Evolutionary conservation across 2,797 vertebrate genomes (phyloP).

Genomic region (Danio tinwini): DNA sequence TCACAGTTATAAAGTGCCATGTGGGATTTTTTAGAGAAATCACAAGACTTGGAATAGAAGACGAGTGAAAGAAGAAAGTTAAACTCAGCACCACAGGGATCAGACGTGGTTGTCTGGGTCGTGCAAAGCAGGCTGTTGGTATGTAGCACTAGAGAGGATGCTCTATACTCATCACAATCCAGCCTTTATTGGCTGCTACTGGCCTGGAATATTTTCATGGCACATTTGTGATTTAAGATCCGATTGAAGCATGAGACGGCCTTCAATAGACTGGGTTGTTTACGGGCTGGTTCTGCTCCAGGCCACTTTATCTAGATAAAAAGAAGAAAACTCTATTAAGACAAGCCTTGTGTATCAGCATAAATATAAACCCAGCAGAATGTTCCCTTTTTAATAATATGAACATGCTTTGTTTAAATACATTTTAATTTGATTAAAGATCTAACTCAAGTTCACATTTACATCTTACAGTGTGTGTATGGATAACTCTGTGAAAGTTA

Average conservation of each 20-base stretch:
- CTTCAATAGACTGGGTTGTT: constrained; percentile 53
- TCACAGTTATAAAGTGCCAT: constrained; percentile 41
- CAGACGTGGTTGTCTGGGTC: constrained; percentile 38
- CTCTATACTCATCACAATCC: constrained; percentile 48
- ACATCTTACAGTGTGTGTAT: not conserved
- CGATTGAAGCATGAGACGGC: constrained; percentile 40
- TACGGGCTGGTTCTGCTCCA: constrained; percentile 9
- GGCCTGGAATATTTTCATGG: constrained; percentile 51
- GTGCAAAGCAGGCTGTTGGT: constrained; percentile 36
- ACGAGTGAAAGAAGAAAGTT: constrained; percentile 8
- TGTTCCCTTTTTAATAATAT: not conserved
- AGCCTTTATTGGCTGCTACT: constrained; percentile 47
- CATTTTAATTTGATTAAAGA: not conserved
- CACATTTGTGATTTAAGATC: constrained; percentile 50
- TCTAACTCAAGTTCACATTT: not conserved
- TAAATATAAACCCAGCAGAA: not conserved
- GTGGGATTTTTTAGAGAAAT: constrained; percentile 29
- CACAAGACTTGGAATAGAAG: constrained; percentile 48
- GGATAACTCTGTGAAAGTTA: not conserved
- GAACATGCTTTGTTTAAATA: not conserved
- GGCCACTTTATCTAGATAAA: constrained; percentile 18
- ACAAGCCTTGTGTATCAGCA: constrained; percentile 4
- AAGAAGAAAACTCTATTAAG: constrained; percentile 9
- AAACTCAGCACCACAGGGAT: constrained; percentile 29
- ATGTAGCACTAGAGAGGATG: constrained; percentile 14